Base-by-base conservation (phyloP, 2,797 vertebrate genomes). In the Sparidentex hasta region DNA sequence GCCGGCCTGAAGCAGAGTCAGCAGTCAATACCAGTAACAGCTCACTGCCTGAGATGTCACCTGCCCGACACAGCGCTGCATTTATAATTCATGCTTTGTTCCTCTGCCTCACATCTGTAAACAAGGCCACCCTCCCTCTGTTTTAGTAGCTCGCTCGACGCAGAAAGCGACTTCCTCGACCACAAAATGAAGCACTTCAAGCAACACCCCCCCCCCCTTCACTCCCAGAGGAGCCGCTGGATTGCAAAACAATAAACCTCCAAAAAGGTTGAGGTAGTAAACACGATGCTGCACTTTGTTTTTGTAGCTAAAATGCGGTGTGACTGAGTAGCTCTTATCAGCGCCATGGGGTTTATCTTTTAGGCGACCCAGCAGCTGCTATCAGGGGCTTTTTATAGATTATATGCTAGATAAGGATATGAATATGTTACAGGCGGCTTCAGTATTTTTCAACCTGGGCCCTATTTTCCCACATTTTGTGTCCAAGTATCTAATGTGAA, bases 61-160 rank as follows among this genome's bases (percentile, higher is more conserved):
- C 54, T 59, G 58, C 56, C 64, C 54, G 16, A 77, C 72, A 55
- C 80, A 61, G 78, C 51, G 59, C 59, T 18, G 16, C 63, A 78
- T 91, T 48, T 54, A 83, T 90, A 71, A 89, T 87, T 89, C 52
- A 91, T 75, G 70, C 62, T 50, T 64, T 74, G 72, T 85, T 83
- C 61, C 59, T 33, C 47, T 25, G 48, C 48, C 33, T 81, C 56
- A 71, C 67, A 82, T 82, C 73, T 84, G 59, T 85, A 86, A 90
- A 89, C 85, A 86, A 74, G 48, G 65, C 41, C 67, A 5, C 41
- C 33, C 18, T 69, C 18, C 17, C 11, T 65, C 52, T 43, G 20
- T 57, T 51, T 38, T 8, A 46, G 66, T 27, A 20, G 14, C 51
- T 77, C 61, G 33, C 72, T 38, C 44, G 48, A 23, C 0, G 13